Conservation (phyloP, 1,140 invertebrate genomes). For the Ylistrum balloti region DNA sequence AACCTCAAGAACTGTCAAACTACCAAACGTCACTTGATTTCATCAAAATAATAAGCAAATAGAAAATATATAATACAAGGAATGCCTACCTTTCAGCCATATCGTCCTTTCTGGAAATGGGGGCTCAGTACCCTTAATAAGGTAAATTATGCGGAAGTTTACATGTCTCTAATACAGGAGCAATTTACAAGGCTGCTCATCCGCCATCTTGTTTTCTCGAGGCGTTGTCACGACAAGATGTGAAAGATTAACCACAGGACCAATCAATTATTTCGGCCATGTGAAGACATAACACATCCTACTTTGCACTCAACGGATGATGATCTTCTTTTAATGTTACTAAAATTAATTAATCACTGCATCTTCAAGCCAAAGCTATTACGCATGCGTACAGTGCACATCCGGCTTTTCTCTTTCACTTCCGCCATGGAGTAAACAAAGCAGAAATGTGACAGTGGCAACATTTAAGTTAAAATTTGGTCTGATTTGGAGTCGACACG, state of each 20-base stretch:
- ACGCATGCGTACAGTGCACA: conserved; percentile 6
- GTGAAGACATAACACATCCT: not conserved
- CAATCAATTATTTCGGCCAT: not conserved
- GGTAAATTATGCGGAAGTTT: conserved; percentile 43
- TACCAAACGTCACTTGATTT: not conserved
- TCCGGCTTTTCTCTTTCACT: not conserved
- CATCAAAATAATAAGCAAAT: not conserved
- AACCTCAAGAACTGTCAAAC: not conserved
- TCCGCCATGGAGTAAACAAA: conserved; percentile 25
- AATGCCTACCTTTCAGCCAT: conserved; percentile 59
- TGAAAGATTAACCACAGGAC: not conserved
- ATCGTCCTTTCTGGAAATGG: conserved; percentile 41
- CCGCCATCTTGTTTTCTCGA: conserved; percentile 60
- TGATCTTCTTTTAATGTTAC: conserved; percentile 29
- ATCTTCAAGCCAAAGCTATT: conserved; percentile 24
- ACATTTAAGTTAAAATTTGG: not conserved
- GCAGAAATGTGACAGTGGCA: conserved; percentile 23
- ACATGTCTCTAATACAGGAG: conserved; percentile 51
- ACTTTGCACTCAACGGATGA: not conserved
- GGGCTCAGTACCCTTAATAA: conserved; percentile 13
- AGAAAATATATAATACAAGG: not conserved
- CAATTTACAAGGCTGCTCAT: conserved; percentile 54
- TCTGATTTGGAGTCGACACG: not conserved
- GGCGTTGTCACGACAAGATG: conserved; percentile 50
- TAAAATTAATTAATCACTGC: conserved; percentile 35